A percentile compares a stretch with the other conserved stretches of the same genome.
Conservation (phyloP, 2,797 vertebrate species). For the Silurus lanzhouensis region DNA sequence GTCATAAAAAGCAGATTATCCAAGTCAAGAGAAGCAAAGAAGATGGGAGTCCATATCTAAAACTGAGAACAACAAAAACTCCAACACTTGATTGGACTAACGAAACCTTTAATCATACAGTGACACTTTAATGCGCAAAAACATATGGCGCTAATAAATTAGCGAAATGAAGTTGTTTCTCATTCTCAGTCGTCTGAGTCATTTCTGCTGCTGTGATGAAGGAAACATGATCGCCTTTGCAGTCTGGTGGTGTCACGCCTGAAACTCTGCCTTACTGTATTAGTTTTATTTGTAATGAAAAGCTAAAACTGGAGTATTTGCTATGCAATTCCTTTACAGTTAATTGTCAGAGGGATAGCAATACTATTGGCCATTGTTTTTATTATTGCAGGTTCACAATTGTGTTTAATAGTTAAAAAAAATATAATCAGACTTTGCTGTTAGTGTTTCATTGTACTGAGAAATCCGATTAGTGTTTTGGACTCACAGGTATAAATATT, state of each 20-base stretch:
- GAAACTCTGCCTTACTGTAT: not conserved
- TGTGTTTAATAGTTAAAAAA: no score
- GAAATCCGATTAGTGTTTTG: no score
- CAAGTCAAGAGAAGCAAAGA: not conserved
- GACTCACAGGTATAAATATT: no score
- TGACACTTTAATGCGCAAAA: conserved; percentile 29
- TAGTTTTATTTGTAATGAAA: not conserved
- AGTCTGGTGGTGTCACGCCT: not conserved
- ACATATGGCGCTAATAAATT: not conserved
- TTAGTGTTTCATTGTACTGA: no score
- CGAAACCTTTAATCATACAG: conserved; percentile 18
- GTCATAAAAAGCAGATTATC: not conserved
- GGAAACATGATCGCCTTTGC: not conserved
- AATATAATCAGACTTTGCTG: no score
- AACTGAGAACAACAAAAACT: conserved; percentile 11
- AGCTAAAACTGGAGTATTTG: not conserved
- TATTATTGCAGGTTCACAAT: no score
- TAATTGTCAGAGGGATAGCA: no score
- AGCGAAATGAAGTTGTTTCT: not conserved
- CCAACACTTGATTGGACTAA: not conserved
- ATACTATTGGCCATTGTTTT: no score
- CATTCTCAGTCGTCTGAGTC: no score
- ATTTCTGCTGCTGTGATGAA: not conserved
- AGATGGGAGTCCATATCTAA: not conserved
- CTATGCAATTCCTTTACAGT: not conserved